A percentile compares a stretch with the other conserved stretches of the same genome.
phyloP scores from a whole-genome alignment of 30 jellyfish, hydroid and myxozoan species.

The Aurelia aurita region DNA sequence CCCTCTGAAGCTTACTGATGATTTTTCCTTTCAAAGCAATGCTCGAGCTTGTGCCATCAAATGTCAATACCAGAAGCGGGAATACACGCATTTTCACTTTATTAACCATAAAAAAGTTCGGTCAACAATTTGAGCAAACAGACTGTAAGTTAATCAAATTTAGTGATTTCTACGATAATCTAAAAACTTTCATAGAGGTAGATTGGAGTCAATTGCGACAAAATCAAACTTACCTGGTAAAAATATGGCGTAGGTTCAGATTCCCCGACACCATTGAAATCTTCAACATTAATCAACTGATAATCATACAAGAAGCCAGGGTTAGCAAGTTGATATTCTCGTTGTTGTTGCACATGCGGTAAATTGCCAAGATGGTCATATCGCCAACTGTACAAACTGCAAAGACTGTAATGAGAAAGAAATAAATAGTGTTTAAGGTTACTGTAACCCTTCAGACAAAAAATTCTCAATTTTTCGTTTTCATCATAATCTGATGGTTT shows the following conservation, averaged over 20 bases:
- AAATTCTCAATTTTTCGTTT: too few relatives aligned
- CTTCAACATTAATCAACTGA: conserved; percentile 91
- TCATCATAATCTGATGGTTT: too few relatives aligned
- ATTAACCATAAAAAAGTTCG: too few relatives aligned
- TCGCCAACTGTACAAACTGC: conserved; percentile 91
- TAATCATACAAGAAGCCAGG: conserved; percentile 91
- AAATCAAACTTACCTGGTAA: conserved; percentile 72
- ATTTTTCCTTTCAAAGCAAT: too few relatives aligned
- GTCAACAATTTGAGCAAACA: too few relatives aligned
- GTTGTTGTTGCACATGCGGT: conserved; percentile 75
- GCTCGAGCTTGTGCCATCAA: too few relatives aligned
- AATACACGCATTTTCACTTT: too few relatives aligned
- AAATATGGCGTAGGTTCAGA: conserved; percentile 95
- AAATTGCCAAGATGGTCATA: conserved; percentile 87
- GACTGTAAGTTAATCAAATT: too few relatives aligned
- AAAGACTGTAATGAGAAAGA: conserved; percentile 61
- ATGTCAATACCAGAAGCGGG: too few relatives aligned
- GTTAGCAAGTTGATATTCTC: conserved; percentile 83
- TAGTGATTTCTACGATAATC: too few relatives aligned
- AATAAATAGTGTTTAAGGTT: neutral
- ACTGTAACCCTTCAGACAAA: too few relatives aligned
- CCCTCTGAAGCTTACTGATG: too few relatives aligned
- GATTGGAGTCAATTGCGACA: neutral
- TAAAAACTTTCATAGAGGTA: neutral
- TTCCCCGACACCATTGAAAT: conserved; percentile 97